Percentiles rank a stretch among this genome's conserved stretches.
Evolutionary conservation across 2,113 vertebrate genomes (phyloP).

Genomic region (Brachyhypopomus gauderio): DNA sequence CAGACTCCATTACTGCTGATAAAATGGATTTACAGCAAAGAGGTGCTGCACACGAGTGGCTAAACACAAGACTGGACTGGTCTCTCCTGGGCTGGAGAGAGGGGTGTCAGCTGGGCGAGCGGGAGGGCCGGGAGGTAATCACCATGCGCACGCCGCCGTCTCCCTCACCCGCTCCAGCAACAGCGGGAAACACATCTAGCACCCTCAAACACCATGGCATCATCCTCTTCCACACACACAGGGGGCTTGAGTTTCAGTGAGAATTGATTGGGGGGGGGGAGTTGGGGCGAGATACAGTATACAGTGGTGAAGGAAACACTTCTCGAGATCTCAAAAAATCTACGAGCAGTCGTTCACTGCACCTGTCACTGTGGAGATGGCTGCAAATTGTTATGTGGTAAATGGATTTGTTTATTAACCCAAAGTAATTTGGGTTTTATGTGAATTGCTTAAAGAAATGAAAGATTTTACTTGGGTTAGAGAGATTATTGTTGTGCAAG

Average conservation of each 20-base stretch:
- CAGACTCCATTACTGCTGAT: constrained; percentile 74
- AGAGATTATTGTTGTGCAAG: not conserved
- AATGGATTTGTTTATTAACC: no score
- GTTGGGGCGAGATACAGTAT: not conserved
- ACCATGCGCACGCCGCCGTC: constrained; percentile 19
- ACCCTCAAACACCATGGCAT: not conserved
- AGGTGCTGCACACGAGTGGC: constrained; percentile 59
- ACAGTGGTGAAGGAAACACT: not conserved
- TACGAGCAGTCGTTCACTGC: not conserved
- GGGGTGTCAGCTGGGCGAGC: constrained; percentile 5
- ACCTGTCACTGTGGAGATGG: no score
- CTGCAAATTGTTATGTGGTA: no score
- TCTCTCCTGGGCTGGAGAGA: constrained; percentile 39
- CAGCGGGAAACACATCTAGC: constrained; percentile 39
- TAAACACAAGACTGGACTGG: constrained; percentile 59
- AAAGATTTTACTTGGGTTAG: no score
- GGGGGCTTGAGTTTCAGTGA: not conserved
- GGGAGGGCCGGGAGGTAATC: constrained; percentile 38
- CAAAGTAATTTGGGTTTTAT: not conserved
- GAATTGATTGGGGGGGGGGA: not conserved
- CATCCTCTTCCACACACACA: not conserved
- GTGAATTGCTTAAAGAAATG: not conserved
- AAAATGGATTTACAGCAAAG: constrained; percentile 71
- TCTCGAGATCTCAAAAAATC: not conserved
- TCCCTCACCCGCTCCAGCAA: constrained; percentile 31